phyloP scores from a whole-genome alignment of 2,888 invertebrate genomes.

The Drosophila ustulata region DNA sequence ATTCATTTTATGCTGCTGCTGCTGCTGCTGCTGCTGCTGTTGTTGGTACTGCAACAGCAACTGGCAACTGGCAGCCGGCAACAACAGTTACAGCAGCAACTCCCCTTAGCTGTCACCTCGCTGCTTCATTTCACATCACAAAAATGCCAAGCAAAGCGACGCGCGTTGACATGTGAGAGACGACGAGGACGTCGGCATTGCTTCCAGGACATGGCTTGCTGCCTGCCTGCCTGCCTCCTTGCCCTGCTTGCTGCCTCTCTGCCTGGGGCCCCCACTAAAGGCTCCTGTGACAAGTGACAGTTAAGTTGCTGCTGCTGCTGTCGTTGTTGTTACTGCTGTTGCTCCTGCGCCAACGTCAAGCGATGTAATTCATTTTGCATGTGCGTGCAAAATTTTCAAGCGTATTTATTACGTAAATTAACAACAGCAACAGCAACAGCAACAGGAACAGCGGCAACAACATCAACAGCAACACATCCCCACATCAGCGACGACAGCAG shows the following conservation, averaged over 20 bases:
- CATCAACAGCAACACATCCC: conserved; percentile 41
- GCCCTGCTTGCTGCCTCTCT: conserved; percentile 5
- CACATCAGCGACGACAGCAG: conserved; percentile 72
- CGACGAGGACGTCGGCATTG: conserved; percentile 50
- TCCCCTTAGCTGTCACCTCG: conserved; percentile 82
- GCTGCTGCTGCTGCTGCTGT: conserved; percentile 44
- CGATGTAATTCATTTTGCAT: conserved; percentile 78
- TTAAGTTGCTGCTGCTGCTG: conserved; percentile 77
- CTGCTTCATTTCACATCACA: conserved; percentile 81
- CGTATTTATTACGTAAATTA: conserved; percentile 80
- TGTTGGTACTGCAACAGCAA: conserved; percentile 35
- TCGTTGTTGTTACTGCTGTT: conserved; percentile 32
- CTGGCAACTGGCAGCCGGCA: conserved; percentile 24
- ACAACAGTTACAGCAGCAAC: conserved; percentile 55
- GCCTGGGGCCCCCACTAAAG: conserved; percentile 65
- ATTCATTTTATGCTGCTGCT: conserved; percentile 82
- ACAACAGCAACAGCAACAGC: conserved; percentile 59
- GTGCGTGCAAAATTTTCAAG: conserved; percentile 79
- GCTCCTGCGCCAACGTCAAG: conserved; percentile 61
- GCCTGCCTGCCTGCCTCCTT: conserved; percentile 22
- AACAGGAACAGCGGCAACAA: conserved; percentile 30
- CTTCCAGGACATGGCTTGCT: conserved; percentile 64
- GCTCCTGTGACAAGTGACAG: conserved; percentile 83
- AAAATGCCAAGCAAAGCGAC: conserved; percentile 81
- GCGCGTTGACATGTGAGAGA: conserved; percentile 84